These are phyloP conservation scores for Onychostruthus taczanowskii DNA, from an alignment of 2,113 vertebrate genomes.

Conservation along the genomic window DNA sequence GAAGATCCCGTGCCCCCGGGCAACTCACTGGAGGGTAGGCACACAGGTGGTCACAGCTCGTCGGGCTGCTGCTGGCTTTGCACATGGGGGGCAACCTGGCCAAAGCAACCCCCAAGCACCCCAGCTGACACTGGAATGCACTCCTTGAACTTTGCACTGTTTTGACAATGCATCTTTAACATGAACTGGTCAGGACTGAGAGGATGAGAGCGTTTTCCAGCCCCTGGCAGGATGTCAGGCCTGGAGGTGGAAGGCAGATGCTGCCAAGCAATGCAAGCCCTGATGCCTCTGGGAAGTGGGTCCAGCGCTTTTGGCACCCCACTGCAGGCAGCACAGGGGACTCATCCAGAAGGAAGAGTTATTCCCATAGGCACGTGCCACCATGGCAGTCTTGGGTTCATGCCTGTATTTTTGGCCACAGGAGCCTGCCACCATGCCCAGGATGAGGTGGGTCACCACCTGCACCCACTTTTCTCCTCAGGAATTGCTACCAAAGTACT, in stretches of 20 bases:
- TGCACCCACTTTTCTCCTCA: not conserved
- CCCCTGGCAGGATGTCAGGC: not conserved
- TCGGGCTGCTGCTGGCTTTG: not conserved
- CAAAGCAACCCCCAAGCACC: not conserved
- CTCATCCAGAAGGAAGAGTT: not conserved
- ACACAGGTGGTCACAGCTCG: not conserved
- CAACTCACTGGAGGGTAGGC: rapidly evolving
- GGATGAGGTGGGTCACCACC: not conserved
- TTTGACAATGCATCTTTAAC: not conserved
- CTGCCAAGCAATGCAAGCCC: not conserved
- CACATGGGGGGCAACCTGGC: rapidly evolving
- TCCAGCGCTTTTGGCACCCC: rapidly evolving
- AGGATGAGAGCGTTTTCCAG: not conserved
- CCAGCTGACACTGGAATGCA: not conserved
- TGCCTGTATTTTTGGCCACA: not conserved
- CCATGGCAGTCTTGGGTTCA: not conserved
- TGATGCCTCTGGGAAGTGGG: not conserved
- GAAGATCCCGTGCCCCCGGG: rapidly evolving
- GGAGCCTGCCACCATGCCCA: not conserved
- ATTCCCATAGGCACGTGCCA: not conserved
- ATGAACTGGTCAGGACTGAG: rapidly evolving
- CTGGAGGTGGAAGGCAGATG: not conserved
- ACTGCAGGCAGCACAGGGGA: not conserved
- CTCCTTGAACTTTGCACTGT: not conserved
- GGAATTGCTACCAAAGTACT: not conserved